Conservation (phyloP, 2,888 invertebrate species). For the Rhamphomyia laevipes region DNA sequence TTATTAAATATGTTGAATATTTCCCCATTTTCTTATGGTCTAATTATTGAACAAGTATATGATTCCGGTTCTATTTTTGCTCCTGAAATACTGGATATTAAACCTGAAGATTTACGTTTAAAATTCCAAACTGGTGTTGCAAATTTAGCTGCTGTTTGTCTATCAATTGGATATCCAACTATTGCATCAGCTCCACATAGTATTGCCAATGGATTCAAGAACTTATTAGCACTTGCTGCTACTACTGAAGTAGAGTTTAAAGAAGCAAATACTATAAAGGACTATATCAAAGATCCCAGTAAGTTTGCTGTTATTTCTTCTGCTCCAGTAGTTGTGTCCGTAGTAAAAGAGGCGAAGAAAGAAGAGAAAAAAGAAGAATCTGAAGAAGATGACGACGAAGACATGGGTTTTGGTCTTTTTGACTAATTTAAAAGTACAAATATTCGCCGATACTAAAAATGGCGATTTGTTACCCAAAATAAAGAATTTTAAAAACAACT, state of each 20-base stretch:
- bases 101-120: conserved; percentile 84
- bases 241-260: conserved; percentile 92
- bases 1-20: conserved; percentile 99
- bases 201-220: conserved; percentile 96
- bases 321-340: conserved; percentile 51
- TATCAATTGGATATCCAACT: conserved; percentile 92
- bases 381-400: conserved; percentile 71
- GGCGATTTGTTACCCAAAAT: conserved; percentile 19
- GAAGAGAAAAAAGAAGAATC: conserved; percentile 74
- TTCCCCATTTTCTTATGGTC: conserved; percentile 95
- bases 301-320: conserved; percentile 65
- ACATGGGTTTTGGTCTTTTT: conserved; percentile 96
- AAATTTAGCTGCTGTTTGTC: conserved; percentile 84
- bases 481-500: no score
- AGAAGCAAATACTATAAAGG: conserved; percentile 86
- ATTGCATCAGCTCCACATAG: conserved; percentile 95
- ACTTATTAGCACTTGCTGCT: conserved; percentile 91
- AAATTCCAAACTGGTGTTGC: conserved; percentile 90
- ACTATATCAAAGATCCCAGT: conserved; percentile 90
- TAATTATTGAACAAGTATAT: conserved; percentile 91
- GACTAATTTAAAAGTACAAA: conserved; percentile 45
- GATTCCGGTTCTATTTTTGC: conserved; percentile 97
- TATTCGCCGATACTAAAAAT: conserved; percentile 14
- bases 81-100: conserved; percentile 95
- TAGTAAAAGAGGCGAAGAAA: conserved; percentile 49